Percentiles rank a stretch among this genome's conserved stretches.
Evolutionary conservation across 2,888 invertebrate species (phyloP).

Genomic region (Mythimna impura): DNA sequence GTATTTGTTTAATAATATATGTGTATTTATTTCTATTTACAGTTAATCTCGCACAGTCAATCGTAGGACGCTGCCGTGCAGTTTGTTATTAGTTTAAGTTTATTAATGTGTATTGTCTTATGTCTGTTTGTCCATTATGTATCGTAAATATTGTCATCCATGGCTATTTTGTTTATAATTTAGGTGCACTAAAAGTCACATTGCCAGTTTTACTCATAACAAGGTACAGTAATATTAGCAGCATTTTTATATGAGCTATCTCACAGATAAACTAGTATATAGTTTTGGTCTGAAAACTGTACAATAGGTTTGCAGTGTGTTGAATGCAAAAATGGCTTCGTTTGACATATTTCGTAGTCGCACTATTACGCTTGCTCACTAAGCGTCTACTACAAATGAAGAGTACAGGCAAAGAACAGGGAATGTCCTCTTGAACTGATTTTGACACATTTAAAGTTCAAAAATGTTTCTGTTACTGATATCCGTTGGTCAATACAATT

Average conservation of each 20-base stretch:
- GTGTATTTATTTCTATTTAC: slow-evolving; percentile 42
- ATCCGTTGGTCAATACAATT: no score
- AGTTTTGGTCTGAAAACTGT: background rate
- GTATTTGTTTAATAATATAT: slow-evolving; percentile 1
- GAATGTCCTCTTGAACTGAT: no score
- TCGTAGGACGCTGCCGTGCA: slow-evolving; percentile 41
- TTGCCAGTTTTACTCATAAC: background rate
- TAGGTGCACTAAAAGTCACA: background rate
- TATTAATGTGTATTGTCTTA: slow-evolving; percentile 28
- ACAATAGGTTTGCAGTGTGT: slow-evolving; percentile 14
- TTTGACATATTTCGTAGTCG: background rate
- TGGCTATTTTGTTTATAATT: background rate
- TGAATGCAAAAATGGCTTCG: slow-evolving; percentile 7
- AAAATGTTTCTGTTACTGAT: no score
- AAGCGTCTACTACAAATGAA: background rate
- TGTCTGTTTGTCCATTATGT: slow-evolving; percentile 14
- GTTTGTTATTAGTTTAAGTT: slow-evolving; percentile 44
- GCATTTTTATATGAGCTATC: background rate
- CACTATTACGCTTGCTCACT: background rate
- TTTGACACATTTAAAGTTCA: no score
- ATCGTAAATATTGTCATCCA: slow-evolving; percentile 5
- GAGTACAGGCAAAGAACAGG: no score
- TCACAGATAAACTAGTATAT: background rate
- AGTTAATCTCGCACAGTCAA: slow-evolving; percentile 49
- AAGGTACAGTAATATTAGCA: background rate